Evolutionary conservation across 2,888 invertebrate genomes (phyloP).

Genomic region (Cosmopolites sordidus): DNA sequence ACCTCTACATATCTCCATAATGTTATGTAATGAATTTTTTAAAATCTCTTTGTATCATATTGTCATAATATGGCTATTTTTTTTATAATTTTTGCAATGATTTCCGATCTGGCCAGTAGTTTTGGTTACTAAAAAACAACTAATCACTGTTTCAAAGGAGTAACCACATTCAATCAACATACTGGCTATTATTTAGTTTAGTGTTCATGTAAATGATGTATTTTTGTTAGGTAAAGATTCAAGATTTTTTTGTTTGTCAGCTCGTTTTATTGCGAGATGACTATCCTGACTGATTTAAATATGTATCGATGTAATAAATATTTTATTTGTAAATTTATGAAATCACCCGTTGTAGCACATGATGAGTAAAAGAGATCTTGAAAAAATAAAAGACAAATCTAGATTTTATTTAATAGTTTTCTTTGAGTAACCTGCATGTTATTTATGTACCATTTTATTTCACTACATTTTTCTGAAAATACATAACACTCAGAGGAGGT

Average conservation of each 20-base stretch:
- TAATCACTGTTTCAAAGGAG: too few species aligned
- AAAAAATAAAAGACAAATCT: conserved; percentile 26
- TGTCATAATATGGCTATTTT: too few species aligned
- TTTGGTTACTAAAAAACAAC: too few species aligned
- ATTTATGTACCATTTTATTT: too few species aligned
- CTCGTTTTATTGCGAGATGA: too few species aligned
- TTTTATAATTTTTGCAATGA: too few species aligned
- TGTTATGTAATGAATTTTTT: conserved; percentile 14
- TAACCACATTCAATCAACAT: too few species aligned
- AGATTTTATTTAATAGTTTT: conserved; percentile 19
- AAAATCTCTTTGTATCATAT: neutral
- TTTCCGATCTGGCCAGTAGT: too few species aligned
- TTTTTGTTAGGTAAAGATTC: conserved; percentile 1
- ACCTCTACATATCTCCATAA: conserved; percentile 23
- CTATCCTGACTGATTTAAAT: conserved; percentile 21
- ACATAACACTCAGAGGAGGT: too few species aligned
- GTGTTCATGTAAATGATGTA: too few species aligned
- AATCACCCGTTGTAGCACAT: conserved; percentile 47
- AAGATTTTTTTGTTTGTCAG: conserved; percentile 1
- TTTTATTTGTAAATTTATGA: conserved; percentile 39
- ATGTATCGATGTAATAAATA: neutral
- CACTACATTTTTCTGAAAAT: too few species aligned
- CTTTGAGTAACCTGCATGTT: neutral
- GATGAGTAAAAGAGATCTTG: conserved; percentile 27
- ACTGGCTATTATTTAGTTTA: too few species aligned